Evolutionary conservation across 2,797 vertebrate genomes (phyloP), one percentile per base, ranked within the genome.

Genomic region (Enteromius anoplus): DNA sequence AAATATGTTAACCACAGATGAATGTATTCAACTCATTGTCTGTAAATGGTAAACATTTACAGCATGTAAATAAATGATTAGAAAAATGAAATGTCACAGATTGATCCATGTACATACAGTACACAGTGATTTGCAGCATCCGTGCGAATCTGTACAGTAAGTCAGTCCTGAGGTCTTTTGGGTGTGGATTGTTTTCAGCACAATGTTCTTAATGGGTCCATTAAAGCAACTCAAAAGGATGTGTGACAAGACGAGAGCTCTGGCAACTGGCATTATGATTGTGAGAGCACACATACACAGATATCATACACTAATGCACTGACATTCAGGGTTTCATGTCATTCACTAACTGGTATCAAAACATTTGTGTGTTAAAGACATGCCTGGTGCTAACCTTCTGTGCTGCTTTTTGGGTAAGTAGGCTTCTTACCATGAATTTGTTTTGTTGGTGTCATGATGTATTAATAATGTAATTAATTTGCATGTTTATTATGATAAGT

Each of bases 361-460:
- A 68, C n/a, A 47, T 45, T 66, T 32, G 51, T 82, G 37, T 58
- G 75, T 85, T 89, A 10, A 88, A 98, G 97, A 75, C 94, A 53
- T 98, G 95, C 85, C 93, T 97, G 60, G 64, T 87, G 26, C 85
- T 97, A 85, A 98, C 97, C 3, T 90, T 98, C 62, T 97, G 96
- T 45, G 93, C 95, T 76, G 97, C 95, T n/a, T 97, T 97, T 89
- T 97, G 94, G 97, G 97, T 98, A 90, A 97, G 95, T 90, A 12
- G 19, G 8, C 68, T 68, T 34, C 8, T 55, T 81, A 37, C 12
- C 19, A 78, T 32, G 5, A n/a, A 5, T 45, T 8, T 64, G 23
- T 53, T 32, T 26, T 64, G 34, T 37, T 55, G 5, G 2, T 17
- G 55, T 34, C 62, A 70, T 53, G 15, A 49, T 80, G 55, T 49